Evolutionary conservation across 2,888 invertebrate species (phyloP).

Genomic region (Lepidochitona cinerea): DNA sequence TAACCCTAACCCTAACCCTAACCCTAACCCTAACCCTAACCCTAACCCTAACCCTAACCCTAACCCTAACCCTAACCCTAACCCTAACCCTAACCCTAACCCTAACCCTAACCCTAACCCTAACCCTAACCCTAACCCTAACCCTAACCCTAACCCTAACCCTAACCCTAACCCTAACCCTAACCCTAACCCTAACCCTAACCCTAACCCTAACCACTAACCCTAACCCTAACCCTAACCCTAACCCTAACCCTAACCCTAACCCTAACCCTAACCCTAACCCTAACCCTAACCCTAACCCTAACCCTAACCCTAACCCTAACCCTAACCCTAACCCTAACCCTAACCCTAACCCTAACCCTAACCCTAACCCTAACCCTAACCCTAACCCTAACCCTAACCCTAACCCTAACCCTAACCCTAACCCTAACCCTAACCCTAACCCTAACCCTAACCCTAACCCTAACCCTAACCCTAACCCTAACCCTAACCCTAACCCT

Average conservation of each 20-base stretch:
- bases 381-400: slow-evolving; percentile 38
- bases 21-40: slow-evolving; percentile 20
- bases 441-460: slow-evolving; percentile 42
- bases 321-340: slow-evolving; percentile 22
- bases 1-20: slow-evolving; percentile 17
- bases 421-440: slow-evolving; percentile 41
- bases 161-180: slow-evolving; percentile 28
- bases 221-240: slow-evolving; percentile 40
- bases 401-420: slow-evolving; percentile 27
- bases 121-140: slow-evolving; percentile 32
- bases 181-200: slow-evolving; percentile 42
- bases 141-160: slow-evolving; percentile 39
- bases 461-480: slow-evolving; percentile 42
- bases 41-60: slow-evolving; percentile 38
- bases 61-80: slow-evolving; percentile 40
- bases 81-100: slow-evolving; percentile 40
- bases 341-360: slow-evolving; percentile 28
- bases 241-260: slow-evolving; percentile 34
- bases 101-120: slow-evolving; percentile 23
- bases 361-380: slow-evolving; percentile 40
- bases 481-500: slow-evolving; percentile 46
- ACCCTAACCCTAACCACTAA: too few species aligned
- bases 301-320: slow-evolving; percentile 26
- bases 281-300: slow-evolving; percentile 21
- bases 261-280: slow-evolving; percentile 33